These are phyloP conservation scores for Carcharodon carcharias DNA, from an alignment of 2,797 vertebrate genomes.

Conservation along the genomic window DNA sequence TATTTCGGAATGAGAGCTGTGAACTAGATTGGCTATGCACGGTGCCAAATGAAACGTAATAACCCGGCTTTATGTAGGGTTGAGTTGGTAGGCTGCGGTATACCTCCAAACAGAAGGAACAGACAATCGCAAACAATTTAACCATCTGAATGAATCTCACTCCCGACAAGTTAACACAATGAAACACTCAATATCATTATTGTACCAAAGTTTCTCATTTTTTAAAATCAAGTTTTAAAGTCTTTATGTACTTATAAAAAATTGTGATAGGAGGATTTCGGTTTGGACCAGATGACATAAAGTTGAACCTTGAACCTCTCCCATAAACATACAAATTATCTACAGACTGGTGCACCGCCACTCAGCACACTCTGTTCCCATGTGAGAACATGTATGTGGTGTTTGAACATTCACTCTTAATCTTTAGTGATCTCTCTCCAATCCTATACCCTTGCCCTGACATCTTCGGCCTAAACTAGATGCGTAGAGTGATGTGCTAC, in stretches of 20 bases:
- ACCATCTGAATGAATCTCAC: background rate
- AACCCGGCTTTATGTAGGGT: too few species aligned
- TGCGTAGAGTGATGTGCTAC: background rate
- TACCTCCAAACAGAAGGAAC: background rate
- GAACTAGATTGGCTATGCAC: background rate
- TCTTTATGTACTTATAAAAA: background rate
- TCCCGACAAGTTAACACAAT: background rate
- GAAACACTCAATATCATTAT: background rate
- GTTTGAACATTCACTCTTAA: background rate
- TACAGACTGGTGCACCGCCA: background rate
- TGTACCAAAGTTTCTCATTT: background rate
- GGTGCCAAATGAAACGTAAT: background rate
- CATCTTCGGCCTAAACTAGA: background rate
- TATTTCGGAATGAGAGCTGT: background rate
- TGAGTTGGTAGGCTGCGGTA: background rate
- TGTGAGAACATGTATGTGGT: background rate
- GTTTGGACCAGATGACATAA: background rate
- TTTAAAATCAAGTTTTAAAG: background rate
- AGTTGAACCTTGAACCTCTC: background rate
- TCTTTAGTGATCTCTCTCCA: background rate
- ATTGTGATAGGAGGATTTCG: background rate
- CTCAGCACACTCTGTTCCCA: background rate
- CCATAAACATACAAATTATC: background rate
- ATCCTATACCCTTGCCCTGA: background rate
- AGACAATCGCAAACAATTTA: background rate